Conservation (phyloP, 2,888 invertebrate species). For the Noctua janthina region DNA sequence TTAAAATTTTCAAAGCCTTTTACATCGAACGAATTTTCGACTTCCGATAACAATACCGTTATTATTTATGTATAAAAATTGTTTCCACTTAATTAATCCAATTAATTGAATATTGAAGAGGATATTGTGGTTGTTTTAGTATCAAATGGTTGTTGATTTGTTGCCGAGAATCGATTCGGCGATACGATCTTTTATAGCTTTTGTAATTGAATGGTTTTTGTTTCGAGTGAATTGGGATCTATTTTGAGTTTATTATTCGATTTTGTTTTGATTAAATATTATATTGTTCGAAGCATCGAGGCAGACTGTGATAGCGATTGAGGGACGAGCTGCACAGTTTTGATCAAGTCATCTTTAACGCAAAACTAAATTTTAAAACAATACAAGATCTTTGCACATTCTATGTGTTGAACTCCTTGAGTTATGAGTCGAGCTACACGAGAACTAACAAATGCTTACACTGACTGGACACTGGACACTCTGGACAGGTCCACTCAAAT, state of each 20-base stretch:
- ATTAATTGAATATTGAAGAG: constrained; percentile 60
- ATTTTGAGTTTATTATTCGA: constrained; percentile 42
- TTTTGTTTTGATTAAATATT: constrained; percentile 50
- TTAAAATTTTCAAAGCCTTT: constrained; percentile 79
- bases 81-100: constrained; percentile 73
- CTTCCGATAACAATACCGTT: constrained; percentile 55
- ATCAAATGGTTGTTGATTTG: constrained; percentile 49
- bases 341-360: background rate
- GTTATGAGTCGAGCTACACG: too few species aligned
- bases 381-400: background rate
- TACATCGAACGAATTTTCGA: constrained; percentile 49
- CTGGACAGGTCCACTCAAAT: too few species aligned
- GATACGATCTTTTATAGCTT: constrained; percentile 59
- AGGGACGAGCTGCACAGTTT: background rate
- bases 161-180: constrained; percentile 45
- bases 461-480: too few species aligned
- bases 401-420: too few species aligned
- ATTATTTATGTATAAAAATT: constrained; percentile 75
- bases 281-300: constrained; percentile 14
- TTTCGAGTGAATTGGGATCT: constrained; percentile 45
- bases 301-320: background rate
- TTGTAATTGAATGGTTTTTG: constrained; percentile 61
- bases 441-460: too few species aligned
- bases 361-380: background rate
- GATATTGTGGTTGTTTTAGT: constrained; percentile 45